Conservation (phyloP, 2,113 vertebrate genomes). For the Melanerpes formicivorus region DNA sequence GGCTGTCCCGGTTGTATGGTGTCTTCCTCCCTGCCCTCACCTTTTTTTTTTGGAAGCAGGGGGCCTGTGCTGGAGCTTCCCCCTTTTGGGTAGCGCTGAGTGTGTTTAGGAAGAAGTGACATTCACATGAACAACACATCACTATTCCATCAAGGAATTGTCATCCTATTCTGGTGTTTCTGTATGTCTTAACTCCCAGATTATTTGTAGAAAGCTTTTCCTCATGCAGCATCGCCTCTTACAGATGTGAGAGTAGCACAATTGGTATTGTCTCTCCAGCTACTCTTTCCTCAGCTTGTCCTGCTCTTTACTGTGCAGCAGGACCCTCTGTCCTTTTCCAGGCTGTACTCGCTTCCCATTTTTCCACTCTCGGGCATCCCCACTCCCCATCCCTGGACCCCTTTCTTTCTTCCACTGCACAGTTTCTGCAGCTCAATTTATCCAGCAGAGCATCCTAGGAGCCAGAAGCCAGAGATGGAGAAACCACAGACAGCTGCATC, state of each 20-base stretch:
- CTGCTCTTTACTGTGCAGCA: not conserved
- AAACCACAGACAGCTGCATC: not conserved
- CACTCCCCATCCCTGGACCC: not conserved
- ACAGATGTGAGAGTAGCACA: rapidly evolving
- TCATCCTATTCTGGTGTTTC: not conserved
- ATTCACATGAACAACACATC: not conserved
- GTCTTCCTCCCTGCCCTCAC: not conserved
- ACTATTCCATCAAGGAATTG: not conserved
- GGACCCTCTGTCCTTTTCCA: not conserved
- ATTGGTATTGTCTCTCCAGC: rapidly evolving
- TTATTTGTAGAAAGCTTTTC: not conserved
- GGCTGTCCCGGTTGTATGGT: rapidly evolving
- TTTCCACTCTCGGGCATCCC: not conserved
- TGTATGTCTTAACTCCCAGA: not conserved
- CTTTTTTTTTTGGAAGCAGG: not conserved
- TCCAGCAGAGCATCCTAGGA: not conserved
- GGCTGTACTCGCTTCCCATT: not conserved
- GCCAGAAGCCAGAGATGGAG: not conserved
- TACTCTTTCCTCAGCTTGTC: not conserved
- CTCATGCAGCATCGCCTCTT: rapidly evolving
- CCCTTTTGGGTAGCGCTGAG: not conserved
- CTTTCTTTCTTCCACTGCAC: not conserved
- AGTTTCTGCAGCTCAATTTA: not conserved
- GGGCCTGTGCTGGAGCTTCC: not conserved
- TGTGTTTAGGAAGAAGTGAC: not conserved